Evolutionary conservation across 2,797 vertebrate species (phyloP), one percentile per base, ranked within the genome.

Genomic region (Australoheros facetus): DNA sequence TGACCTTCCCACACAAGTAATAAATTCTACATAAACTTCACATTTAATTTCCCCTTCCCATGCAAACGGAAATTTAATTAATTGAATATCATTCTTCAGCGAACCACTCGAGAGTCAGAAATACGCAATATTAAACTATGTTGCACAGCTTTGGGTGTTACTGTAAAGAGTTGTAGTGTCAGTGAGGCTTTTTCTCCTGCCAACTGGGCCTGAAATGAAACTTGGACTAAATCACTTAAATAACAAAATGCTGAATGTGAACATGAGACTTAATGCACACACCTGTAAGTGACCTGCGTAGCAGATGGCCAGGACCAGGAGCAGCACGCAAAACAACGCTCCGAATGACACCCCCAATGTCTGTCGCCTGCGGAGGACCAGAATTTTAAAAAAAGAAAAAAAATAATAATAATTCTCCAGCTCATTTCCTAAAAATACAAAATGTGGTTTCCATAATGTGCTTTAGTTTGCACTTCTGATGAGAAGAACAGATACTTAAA

Each of bases 281-380:
- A 99, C 98, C 97, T 95, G 89, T 70, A 97, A 87, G 84, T 97
- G 94, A 39, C 95, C 94, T 2, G 97, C 96, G 60, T 97, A 99
- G 86, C 97, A 99, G 85, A 98, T 94, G 70, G 94, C 90, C 59
- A 99, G 91, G 81, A 92, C 93, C 78, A 97, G 90, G 54, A 89
- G 89, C 76, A 98, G 95, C 86, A 98, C 85, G 34, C 95, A 91
- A 51, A 94, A 95, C 85, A 97, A 93, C 45, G 95, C 89, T 16
- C 95, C 97, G 66, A 98, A 99, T 4, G 95, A 93, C 81, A 95
- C 85, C 1, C 95, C 96, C 85, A 98, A 88, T 59, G 78, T 73
- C 71, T 77, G 75, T 37, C 17, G 96, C 60, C 97, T 99, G 85
- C 82, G 42, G 77, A 83, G 16, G 0, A 66, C 42, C 17, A 1